phyloP scores from a whole-genome alignment of 1,140 invertebrate species.

The Batillaria attramentaria region DNA sequence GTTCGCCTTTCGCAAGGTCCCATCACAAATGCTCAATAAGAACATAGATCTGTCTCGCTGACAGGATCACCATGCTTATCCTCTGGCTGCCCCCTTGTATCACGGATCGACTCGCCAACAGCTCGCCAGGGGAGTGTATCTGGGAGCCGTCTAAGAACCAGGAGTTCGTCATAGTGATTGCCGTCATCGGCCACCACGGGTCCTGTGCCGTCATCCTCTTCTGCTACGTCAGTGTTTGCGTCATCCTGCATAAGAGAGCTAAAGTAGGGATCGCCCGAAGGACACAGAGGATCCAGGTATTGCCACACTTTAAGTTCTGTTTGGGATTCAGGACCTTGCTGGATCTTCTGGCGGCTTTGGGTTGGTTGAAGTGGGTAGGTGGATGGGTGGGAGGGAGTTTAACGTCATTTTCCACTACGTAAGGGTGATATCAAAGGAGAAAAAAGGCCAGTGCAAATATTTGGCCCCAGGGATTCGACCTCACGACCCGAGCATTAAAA shows the following conservation, averaged over 20 bases:
- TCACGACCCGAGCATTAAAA: no score
- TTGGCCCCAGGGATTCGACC: no score
- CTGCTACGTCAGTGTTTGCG: conserved; percentile 64
- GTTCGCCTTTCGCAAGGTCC: neutral
- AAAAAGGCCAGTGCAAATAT: no score
- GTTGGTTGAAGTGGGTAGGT: no score
- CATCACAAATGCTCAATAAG: neutral
- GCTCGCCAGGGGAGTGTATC: conserved; percentile 53
- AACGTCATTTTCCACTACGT: no score
- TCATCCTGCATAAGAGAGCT: conserved; percentile 54
- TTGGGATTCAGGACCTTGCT: no score
- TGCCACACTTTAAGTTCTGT: neutral
- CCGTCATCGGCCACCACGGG: conserved; percentile 69
- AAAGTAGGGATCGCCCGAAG: conserved; percentile 24
- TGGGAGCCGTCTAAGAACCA: conserved; percentile 69
- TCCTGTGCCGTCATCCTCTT: conserved; percentile 63
- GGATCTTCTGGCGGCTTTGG: no score
- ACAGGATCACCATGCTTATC: conserved; percentile 61
- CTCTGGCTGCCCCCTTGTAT: conserved; percentile 68
- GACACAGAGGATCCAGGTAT: neutral
- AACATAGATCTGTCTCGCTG: conserved; percentile 8
- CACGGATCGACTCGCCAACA: conserved; percentile 61
- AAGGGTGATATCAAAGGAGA: no score
- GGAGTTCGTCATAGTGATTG: conserved; percentile 68
- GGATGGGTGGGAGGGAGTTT: no score